Evolutionary conservation across 2,888 invertebrate species (phyloP), one percentile per base, ranked within the genome.

Genomic region (Temnothorax unifasciatus): DNA sequence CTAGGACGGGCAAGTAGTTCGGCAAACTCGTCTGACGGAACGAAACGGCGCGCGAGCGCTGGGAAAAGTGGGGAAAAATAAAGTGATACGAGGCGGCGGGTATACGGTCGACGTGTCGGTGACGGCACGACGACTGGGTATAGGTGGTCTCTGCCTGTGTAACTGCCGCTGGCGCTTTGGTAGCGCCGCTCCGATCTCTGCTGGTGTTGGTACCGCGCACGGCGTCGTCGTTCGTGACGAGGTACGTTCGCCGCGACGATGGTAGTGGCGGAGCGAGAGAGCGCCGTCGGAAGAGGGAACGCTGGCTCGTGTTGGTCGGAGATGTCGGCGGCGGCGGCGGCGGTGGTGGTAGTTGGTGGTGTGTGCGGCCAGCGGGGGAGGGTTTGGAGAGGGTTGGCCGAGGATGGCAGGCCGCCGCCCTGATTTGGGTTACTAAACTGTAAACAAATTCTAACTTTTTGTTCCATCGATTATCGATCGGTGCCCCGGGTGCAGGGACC

Each of bases 401-500:
- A 69, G 87, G 83, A 82, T 81, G 89, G 82, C 76, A 89, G 87
- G 87, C 88, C 86, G 86, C 88, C 87, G 85, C 90, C 89, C 91
- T 90, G 92, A 94, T 94, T 94, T 93, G 93, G 93, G 93, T 94
- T 94, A 93, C 93, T 92, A 94, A 94, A 93, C 93, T 93, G 93
- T 94, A 94, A 94, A 94, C 94, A 94, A 94, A 94, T 94, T 93
- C 92, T 81, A 87, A 92, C 91, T 92, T 92, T 93, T 94, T 93
- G 90, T 91, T 89, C 91, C 87, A 93, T 94, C 93, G 94, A 94
- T 94, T 93, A 94, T 94, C 93, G 94, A 94, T 93, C 91, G 88
- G 83, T 79, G 82, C 75, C 47, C 79, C 86, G 92, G 90, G 93
- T 92, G 93, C 93, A 93, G 90, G 82, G 93, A 94, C 93, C 94